Evolutionary conservation across 2,113 vertebrate species (phyloP).

Genomic region (Menura novaehollandiae): DNA sequence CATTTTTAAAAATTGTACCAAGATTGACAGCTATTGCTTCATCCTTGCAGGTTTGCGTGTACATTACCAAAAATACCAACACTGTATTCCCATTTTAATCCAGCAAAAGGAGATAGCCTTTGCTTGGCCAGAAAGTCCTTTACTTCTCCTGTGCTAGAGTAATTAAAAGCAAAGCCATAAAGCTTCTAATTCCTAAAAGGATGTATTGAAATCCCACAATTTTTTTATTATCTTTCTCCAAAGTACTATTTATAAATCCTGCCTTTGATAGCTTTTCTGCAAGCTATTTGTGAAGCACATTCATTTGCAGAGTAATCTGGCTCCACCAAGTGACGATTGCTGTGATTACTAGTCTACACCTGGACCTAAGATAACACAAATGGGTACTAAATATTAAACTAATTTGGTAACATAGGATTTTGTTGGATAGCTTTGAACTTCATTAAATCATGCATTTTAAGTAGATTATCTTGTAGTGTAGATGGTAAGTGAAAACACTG

Average conservation of each 20-base stretch:
- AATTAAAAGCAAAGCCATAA: constrained; percentile 41
- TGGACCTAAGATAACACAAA: not conserved
- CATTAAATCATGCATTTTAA: not conserved
- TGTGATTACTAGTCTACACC: not conserved
- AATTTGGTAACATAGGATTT: not conserved
- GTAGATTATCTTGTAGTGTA: not conserved
- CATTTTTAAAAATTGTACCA: not conserved
- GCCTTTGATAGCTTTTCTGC: not conserved
- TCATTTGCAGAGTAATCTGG: constrained; percentile 64
- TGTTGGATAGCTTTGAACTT: not conserved
- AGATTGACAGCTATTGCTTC: not conserved
- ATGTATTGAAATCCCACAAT: not conserved
- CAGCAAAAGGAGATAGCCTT: not conserved
- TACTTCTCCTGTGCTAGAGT: not conserved
- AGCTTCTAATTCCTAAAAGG: constrained; percentile 23
- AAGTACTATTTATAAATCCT: constrained; percentile 23
- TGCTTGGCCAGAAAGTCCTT: not conserved
- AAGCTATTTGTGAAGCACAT: not conserved
- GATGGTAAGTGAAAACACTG: not conserved
- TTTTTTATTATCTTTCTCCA: not conserved
- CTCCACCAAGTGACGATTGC: constrained; percentile 69
- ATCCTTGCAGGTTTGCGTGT: not conserved
- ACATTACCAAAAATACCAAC: not conserved
- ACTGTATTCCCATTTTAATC: not conserved
- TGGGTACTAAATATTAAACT: not conserved